Conservation (phyloP, 2,888 invertebrate species). For the Cephonodes hylas region DNA sequence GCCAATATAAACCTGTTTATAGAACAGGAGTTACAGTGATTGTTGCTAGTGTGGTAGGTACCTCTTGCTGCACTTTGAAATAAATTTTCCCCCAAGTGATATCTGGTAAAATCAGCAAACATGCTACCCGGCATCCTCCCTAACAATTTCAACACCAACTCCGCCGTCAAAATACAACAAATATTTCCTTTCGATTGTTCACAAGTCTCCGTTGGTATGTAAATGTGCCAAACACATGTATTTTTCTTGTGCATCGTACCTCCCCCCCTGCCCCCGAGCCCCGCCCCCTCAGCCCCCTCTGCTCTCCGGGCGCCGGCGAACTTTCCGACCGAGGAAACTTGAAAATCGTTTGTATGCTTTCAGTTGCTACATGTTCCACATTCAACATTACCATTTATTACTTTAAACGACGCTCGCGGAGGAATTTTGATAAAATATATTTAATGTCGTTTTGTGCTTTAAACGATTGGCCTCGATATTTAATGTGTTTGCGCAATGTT, state of each 20-base stretch:
- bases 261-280: too few species aligned
- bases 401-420: constrained; percentile 5
- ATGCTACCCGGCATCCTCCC: too few species aligned
- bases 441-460: background rate
- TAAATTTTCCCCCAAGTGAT: too few species aligned
- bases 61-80: background rate
- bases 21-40: too few species aligned
- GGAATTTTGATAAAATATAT: background rate
- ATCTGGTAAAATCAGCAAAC: too few species aligned
- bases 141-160: background rate
- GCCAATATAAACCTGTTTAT: too few species aligned
- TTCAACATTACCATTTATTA: background rate
- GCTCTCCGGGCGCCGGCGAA: background rate
- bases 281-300: background rate
- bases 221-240: background rate
- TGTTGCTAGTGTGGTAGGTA: background rate
- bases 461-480: background rate
- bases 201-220: background rate
- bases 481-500: background rate
- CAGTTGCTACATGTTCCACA: background rate
- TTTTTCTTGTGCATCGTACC: background rate
- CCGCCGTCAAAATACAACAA: background rate
- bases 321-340: constrained; percentile 4
- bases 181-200: background rate
- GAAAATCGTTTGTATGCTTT: constrained; percentile 6